Percentiles rank a stretch among this genome's conserved stretches.
Conservation (phyloP, 2,113 vertebrate species). For the Silurus meridionalis region DNA sequence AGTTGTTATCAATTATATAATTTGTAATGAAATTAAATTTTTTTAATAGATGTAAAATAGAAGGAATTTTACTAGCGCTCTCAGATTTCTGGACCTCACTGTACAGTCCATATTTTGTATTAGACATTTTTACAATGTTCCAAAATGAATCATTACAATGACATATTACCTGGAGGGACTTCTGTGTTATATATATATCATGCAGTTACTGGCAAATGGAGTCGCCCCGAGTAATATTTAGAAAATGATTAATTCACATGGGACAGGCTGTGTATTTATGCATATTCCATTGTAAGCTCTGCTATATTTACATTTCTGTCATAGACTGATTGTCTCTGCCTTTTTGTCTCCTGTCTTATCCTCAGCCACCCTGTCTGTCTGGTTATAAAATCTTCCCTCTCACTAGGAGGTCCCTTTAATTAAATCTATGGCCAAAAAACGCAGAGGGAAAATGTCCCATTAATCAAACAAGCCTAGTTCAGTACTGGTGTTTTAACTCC, state of each 20-base stretch:
- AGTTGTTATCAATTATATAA: too few species aligned
- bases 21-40: too few species aligned
- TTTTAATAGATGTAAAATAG: too few species aligned
- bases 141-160: slow-evolving; percentile 14
- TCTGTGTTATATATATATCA: slow-evolving; percentile 4
- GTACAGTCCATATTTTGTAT: not conserved
- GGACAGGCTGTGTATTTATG: slow-evolving; percentile 36
- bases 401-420: slow-evolving; percentile 56
- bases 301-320: slow-evolving; percentile 54
- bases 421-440: slow-evolving; percentile 44
- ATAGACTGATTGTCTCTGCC: slow-evolving; percentile 42
- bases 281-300: slow-evolving; percentile 44
- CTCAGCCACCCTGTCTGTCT: slow-evolving; percentile 35
- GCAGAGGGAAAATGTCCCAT: slow-evolving; percentile 39
- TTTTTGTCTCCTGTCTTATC: slow-evolving; percentile 37
- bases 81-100: not conserved
- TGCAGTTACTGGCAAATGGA: slow-evolving; percentile 5
- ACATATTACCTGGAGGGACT: slow-evolving; percentile 18
- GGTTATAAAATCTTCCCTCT: slow-evolving; percentile 43
- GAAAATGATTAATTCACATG: slow-evolving; percentile 42
- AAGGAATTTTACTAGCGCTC: too few species aligned
- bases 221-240: slow-evolving; percentile 20
- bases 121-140: not conserved
- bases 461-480: slow-evolving; percentile 46
- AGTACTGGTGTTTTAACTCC: slow-evolving; percentile 40